Evolutionary conservation across 53 echinoderm and acorn worm species (phyloP), one percentile per base, ranked within the genome.

Genomic region (Crossaster papposus): DNA sequence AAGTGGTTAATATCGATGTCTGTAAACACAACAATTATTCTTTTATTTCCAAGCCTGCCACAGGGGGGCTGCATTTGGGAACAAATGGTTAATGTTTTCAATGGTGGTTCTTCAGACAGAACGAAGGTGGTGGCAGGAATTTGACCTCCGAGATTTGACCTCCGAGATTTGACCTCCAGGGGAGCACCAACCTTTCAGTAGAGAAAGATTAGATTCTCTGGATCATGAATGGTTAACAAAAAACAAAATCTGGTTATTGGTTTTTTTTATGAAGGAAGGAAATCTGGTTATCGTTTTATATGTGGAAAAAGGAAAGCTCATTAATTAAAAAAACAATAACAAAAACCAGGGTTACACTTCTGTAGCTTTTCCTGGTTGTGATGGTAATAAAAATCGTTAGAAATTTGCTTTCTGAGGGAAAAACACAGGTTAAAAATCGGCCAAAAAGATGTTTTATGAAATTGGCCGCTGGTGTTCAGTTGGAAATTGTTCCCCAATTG

Each of bases 131-230:
- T 12, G 4, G 35, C 37, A 78, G 29, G 10, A 36, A 17, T 71
- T 79, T 54, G 51, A 52, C 54, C 26, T 26, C 80, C 30, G 54
- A 80, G 30, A 58, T 80, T 80, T 80, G 58, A 24, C 17, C n/a
- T n/a, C n/a, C n/a, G n/a, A n/a, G n/a, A n/a, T n/a, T n/a, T n/a
- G n/a, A n/a, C n/a, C n/a, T n/a, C n/a, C n/a, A n/a, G n/a, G n/a
- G n/a, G n/a, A n/a, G n/a, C n/a, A n/a, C 64, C 26, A 84, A 84
- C 84, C 84, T 84, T 72, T 31, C 51, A 65, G 51, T 51, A 72
- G 70, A 84, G 71, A 84, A 71, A 30, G 83, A 72, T 84, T 84
- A 84, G 84, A 72, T 50, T 51, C 84, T 72, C 72, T 84, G 30
- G 32, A 53, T 72, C 29, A 72, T 51, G 51, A 52, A 82, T 36